Evolutionary conservation across 2,888 invertebrate genomes (phyloP).

Genomic region (Phytoseiulus persimilis): DNA sequence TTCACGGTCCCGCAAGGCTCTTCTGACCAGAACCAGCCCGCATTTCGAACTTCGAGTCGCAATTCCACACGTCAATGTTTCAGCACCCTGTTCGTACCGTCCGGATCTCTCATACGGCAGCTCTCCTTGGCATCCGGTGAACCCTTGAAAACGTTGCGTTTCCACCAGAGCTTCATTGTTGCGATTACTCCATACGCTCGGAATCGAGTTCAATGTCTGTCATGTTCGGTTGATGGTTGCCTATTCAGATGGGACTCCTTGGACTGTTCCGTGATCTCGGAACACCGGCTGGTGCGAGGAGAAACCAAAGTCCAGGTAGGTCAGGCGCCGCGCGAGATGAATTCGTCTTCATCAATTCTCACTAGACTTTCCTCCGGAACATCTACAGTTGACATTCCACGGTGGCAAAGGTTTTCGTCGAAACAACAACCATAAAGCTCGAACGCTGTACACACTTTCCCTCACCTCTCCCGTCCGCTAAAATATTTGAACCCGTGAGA

Average conservation of each 20-base stretch:
- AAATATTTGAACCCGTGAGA: too few relatives aligned
- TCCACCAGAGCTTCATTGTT: not conserved
- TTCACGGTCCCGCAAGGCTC: too few relatives aligned
- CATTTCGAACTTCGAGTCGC: too few relatives aligned
- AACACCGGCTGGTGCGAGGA: not conserved
- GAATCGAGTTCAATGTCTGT: conserved; percentile 8
- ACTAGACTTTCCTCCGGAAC: too few relatives aligned
- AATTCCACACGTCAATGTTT: not conserved
- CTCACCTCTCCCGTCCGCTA: too few relatives aligned
- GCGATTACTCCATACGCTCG: not conserved
- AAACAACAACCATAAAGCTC: too few relatives aligned
- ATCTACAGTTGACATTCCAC: too few relatives aligned
- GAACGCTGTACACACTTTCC: too few relatives aligned
- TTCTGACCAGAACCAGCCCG: too few relatives aligned
- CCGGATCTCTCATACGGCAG: conserved; percentile 13
- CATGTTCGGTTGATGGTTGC: conserved; percentile 14
- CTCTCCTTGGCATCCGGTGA: conserved; percentile 9
- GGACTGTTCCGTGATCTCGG: conserved; percentile 19
- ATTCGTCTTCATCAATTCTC: not conserved
- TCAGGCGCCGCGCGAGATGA: too few relatives aligned
- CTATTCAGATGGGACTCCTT: conserved; percentile 13
- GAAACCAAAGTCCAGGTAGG: conserved; percentile 13
- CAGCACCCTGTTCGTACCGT: conserved; percentile 16
- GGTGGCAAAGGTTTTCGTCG: too few relatives aligned
- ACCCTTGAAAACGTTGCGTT: not conserved